Evolutionary conservation across 2,797 vertebrate species (phyloP).

Genomic region (Onychomys leucogaster): DNA sequence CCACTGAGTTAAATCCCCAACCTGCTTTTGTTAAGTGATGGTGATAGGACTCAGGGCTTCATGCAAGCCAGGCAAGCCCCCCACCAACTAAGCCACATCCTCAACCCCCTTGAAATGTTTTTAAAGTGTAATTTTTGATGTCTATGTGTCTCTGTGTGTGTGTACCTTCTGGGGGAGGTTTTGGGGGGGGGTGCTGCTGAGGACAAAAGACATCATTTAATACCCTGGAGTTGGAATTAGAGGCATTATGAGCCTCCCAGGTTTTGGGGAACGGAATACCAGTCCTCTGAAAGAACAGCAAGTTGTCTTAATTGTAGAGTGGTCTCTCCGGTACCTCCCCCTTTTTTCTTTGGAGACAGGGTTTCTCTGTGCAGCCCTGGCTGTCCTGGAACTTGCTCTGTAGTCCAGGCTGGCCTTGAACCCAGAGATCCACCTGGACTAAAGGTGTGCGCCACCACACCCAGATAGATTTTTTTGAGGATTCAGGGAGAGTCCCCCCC

Average conservation of each 20-base stretch:
- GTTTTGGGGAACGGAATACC: background rate
- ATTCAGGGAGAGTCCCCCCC: background rate
- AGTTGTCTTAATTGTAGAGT: background rate
- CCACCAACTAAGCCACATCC: background rate
- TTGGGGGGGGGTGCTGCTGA: background rate
- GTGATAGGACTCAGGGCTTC: background rate
- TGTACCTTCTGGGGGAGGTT: background rate
- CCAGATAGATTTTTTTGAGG: background rate
- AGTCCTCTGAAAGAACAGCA: background rate
- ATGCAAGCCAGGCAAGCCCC: background rate
- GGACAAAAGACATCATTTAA: background rate
- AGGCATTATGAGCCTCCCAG: background rate
- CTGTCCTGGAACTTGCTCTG: background rate
- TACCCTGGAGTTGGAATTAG: background rate
- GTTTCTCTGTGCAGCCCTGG: background rate
- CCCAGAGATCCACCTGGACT: background rate
- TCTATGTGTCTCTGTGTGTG: background rate
- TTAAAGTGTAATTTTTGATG: background rate
- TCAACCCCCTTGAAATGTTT: background rate
- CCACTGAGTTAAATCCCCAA: no score
- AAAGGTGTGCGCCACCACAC: background rate
- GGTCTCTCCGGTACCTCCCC: background rate
- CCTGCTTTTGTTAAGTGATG: background rate
- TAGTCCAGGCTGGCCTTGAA: background rate
- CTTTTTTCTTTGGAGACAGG: background rate